Evolutionary conservation across 2,888 invertebrate genomes (phyloP).

Genomic region (Melitaea athalia): DNA sequence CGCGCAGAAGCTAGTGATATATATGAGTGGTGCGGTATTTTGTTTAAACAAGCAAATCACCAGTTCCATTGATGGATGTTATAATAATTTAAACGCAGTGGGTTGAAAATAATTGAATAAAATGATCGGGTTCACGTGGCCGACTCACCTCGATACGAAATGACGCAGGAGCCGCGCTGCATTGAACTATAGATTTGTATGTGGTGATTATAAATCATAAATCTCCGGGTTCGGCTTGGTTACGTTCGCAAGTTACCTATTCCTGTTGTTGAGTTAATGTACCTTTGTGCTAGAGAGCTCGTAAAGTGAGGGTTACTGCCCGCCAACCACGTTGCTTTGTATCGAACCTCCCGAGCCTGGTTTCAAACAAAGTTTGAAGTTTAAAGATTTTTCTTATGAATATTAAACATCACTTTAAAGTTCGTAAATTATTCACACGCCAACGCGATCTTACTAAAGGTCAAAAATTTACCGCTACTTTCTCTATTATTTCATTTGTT

Average conservation of each 20-base stretch:
- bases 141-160: slow-evolving; percentile 37
- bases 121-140: slow-evolving; percentile 53
- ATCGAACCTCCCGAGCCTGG: slow-evolving; percentile 27
- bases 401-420: slow-evolving; percentile 5
- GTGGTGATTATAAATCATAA: slow-evolving; percentile 73
- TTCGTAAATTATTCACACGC: slow-evolving; percentile 17
- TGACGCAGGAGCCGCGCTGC: slow-evolving; percentile 50
- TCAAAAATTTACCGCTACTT: slow-evolving; percentile 23
- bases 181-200: slow-evolving; percentile 70
- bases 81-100: slow-evolving; percentile 52
- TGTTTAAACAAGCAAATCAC: slow-evolving; percentile 35
- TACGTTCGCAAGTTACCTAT: slow-evolving; percentile 56
- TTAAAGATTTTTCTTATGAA: slow-evolving; percentile 5
- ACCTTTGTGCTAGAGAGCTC: slow-evolving; percentile 60
- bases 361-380: slow-evolving; percentile 10
- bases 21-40: slow-evolving; percentile 16
- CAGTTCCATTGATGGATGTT: slow-evolving; percentile 50
- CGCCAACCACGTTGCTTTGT: slow-evolving; percentile 41
- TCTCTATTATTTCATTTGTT: slow-evolving; percentile 18
- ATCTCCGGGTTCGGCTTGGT: slow-evolving; percentile 47
- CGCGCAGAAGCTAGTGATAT: too few species aligned
- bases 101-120: slow-evolving; percentile 56
- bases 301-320: slow-evolving; percentile 45
- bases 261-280: slow-evolving; percentile 69
- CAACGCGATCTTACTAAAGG: slow-evolving; percentile 18